Percentiles rank a stretch among this genome's conserved stretches.
These are phyloP conservation scores for Caenorhabditis sp. DNA, from an alignment of 2,888 invertebrate genomes.

Conservation along the genomic window DNA sequence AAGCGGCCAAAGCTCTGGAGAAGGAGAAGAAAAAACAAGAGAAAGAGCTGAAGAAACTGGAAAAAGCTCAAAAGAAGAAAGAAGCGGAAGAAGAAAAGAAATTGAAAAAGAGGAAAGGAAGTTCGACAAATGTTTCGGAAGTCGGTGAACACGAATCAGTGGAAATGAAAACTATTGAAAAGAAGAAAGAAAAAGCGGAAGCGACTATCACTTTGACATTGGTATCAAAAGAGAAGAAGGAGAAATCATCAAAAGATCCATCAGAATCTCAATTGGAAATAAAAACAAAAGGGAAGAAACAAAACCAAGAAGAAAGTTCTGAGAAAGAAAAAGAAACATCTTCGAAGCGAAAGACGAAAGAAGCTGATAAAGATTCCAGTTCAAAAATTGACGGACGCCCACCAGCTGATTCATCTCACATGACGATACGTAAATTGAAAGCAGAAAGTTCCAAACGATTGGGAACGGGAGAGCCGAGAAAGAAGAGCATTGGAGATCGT, in stretches of 20 bases:
- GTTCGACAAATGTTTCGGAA: constrained; percentile 48
- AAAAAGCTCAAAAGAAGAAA: constrained; percentile 65
- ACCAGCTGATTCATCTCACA: constrained; percentile 26
- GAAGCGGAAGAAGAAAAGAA: constrained; percentile 67
- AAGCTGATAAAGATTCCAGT: background rate
- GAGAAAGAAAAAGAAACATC: background rate
- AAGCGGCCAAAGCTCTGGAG: constrained; percentile 50
- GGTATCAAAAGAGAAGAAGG: constrained; percentile 17
- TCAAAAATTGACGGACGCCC: constrained; percentile 7
- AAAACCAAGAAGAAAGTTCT: constrained; percentile 11
- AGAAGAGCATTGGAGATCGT: constrained; percentile 67
- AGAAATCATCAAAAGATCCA: background rate
- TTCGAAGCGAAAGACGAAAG: background rate
- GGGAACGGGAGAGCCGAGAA: constrained; percentile 36
- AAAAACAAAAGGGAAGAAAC: too few species aligned
- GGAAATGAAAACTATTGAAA: constrained; percentile 49
- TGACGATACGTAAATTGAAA: constrained; percentile 36
- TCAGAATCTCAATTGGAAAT: background rate
- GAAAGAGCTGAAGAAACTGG: constrained; percentile 64
- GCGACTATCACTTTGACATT: constrained; percentile 44
- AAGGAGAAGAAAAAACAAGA: constrained; percentile 65
- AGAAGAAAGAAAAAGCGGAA: constrained; percentile 58
- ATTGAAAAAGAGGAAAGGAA: constrained; percentile 65
- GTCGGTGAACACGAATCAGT: constrained; percentile 57
- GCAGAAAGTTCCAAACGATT: constrained; percentile 21